Conservation (phyloP, 1,140 invertebrate genomes). For the Cydia fagiglandana region DNA sequence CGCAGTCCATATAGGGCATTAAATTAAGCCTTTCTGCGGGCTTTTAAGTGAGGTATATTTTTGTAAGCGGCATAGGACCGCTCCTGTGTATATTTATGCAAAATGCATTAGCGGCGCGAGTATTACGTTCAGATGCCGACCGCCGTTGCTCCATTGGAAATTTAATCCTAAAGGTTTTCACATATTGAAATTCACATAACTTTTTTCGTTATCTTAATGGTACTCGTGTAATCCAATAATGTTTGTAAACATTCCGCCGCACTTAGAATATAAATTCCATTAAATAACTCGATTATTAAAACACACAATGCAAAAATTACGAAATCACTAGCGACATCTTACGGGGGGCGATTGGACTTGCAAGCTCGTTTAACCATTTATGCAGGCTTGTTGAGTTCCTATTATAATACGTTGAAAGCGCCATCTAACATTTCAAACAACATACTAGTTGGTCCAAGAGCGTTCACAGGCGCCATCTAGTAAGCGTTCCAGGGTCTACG, state of each 20-base stretch:
- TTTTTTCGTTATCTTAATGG: slow-evolving; percentile 2
- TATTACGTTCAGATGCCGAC: not conserved
- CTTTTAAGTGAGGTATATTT: slow-evolving; percentile 40
- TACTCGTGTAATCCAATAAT: not conserved
- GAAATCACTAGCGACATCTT: slow-evolving; percentile 35
- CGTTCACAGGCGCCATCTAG: slow-evolving; percentile 10
- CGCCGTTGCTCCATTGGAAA: not conserved
- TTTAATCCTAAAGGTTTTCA: slow-evolving; percentile 10
- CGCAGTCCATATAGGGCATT: slow-evolving; percentile 52
- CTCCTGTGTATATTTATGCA: slow-evolving; percentile 16
- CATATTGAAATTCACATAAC: not conserved
- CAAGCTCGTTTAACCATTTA: not conserved
- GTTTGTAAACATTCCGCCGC: not conserved
- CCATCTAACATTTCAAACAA: slow-evolving; percentile 39
- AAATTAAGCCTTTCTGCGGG: slow-evolving; percentile 47
- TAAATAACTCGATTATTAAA: not conserved
- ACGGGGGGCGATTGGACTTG: slow-evolving; percentile 35
- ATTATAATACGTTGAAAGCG: slow-evolving; percentile 32
- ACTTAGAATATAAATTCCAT: not conserved
- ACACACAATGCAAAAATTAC: not conserved
- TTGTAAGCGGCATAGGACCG: not conserved
- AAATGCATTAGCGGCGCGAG: slow-evolving; percentile 18
- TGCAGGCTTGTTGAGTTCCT: not conserved
- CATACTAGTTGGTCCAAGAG: not conserved
- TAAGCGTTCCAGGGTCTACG: not conserved